A percentile compares a stretch with the other conserved stretches of the same genome.
Evolutionary conservation across 2,888 invertebrate genomes (phyloP).

Genomic region (Heliconius sara): DNA sequence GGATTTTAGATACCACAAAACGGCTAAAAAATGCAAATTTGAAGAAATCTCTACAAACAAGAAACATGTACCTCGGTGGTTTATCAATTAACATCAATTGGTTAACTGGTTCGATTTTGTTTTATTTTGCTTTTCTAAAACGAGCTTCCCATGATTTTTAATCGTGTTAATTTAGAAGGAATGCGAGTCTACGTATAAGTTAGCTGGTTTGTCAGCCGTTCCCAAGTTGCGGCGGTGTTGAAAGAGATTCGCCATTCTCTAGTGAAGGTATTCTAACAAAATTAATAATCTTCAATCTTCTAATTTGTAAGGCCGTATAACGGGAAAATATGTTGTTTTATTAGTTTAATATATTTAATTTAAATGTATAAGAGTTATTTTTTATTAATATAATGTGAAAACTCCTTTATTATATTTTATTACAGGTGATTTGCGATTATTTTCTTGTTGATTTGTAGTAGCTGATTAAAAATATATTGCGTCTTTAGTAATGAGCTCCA

Average conservation of each 20-base stretch:
- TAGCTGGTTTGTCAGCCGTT: slow-evolving; percentile 39
- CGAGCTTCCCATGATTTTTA: slow-evolving; percentile 47
- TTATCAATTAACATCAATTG: slow-evolving; percentile 47
- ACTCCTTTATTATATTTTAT: no score
- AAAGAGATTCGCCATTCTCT: slow-evolving; percentile 42
- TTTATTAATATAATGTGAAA: no score
- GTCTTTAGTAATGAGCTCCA: neutral
- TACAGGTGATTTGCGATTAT: no score
- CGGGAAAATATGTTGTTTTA: neutral
- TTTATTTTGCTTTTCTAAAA: slow-evolving; percentile 21
- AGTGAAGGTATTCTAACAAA: slow-evolving; percentile 38
- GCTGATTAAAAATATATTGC: neutral
- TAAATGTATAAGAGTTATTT: no score
- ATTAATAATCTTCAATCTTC: slow-evolving; percentile 35
- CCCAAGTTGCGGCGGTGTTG: slow-evolving; percentile 32
- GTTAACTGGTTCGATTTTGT: slow-evolving; percentile 41
- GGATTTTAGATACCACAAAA: neutral
- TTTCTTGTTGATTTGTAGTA: no score
- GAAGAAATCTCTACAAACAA: slow-evolving; percentile 23
- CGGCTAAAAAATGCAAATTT: slow-evolving; percentile 37
- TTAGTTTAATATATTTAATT: neutral
- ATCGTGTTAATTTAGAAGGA: slow-evolving; percentile 50
- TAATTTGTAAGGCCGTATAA: slow-evolving; percentile 19
- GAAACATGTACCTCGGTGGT: slow-evolving; percentile 34
- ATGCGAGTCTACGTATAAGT: slow-evolving; percentile 43